Base-by-base conservation (phyloP, 2,888 invertebrate genomes). In the Bombylius discolor region DNA sequence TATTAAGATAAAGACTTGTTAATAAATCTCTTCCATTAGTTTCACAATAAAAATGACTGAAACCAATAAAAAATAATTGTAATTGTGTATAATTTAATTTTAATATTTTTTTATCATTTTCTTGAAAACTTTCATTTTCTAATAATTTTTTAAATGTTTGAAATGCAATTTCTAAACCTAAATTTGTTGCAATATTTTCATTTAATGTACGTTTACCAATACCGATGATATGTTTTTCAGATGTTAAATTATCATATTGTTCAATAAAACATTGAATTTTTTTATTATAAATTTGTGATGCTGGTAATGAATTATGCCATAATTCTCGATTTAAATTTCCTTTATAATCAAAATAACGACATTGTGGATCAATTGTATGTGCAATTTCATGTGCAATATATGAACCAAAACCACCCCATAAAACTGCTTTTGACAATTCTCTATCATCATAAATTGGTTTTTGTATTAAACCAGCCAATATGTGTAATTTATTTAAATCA, bases 361-460 rank as follows among this genome's bases (percentile, higher is more conserved):
- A 50, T 47, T 44, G 39, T 14, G 53, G 39, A 56, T 56, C 56
- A 47, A 56, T 47, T 33, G 49, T 33, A 51, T 56, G 56, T 1
- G 46, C 49, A 31, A 56, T 50, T 47, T 58, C 58, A 47, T 58
- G 58, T 32, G 45, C 56, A 12, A 56, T 53, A 33, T 48, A 47
- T 13, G 56, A 51, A 44, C 58, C 58, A 45, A 52, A 23, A 12
- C 42, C 51, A n/a, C 53, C 58, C 13, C 47, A 45, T 6, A 50
- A 53, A 23, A 56, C 1, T 5, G 47, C 42, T 47, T 51, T 31
- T 31, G 58, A 53, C 34, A 32, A 51, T n/a, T 46, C 47, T 23
- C 4, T 13, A 39, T 56, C 36, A 46, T 56, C 53, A 44, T 53
- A 53, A 14, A 52, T 46, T n/a, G 47, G 36, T n/a, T 50, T 39